phyloP scores from a whole-genome alignment of 2,113 vertebrate species.

The Ophiodon elongatus region DNA sequence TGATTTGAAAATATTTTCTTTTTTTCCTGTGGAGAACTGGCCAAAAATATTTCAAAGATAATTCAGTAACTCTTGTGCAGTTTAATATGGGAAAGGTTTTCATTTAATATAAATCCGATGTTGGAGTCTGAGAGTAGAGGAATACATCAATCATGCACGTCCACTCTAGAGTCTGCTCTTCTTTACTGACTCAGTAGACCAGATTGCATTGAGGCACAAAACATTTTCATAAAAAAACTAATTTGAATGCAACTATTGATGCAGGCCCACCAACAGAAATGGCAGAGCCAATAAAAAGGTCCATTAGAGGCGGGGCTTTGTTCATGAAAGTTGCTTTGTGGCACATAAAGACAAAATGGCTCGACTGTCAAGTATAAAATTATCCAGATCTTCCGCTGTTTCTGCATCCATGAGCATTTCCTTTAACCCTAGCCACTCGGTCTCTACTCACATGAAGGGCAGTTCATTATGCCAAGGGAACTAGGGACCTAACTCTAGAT shows the following conservation, averaged over 20 bases:
- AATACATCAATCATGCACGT: background rate
- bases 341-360: background rate
- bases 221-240: background rate
- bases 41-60: background rate
- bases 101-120: background rate
- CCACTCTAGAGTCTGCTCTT: background rate
- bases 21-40: background rate
- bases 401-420: background rate
- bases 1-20: background rate
- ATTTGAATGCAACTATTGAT: background rate
- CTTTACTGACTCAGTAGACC: background rate
- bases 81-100: background rate
- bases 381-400: background rate
- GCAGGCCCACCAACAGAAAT: background rate
- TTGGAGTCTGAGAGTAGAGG: background rate
- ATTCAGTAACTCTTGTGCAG: background rate
- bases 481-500: background rate
- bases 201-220: constrained; percentile 6
- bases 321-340: background rate
- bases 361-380: background rate
- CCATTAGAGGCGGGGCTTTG: background rate
- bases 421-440: background rate
- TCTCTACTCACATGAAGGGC: background rate
- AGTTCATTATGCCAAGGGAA: background rate
- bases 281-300: background rate